A percentile compares a stretch with the other conserved stretches of the same genome.
phyloP scores from a whole-genome alignment of 2,888 invertebrate species.

The Tinea semifulvella region DNA sequence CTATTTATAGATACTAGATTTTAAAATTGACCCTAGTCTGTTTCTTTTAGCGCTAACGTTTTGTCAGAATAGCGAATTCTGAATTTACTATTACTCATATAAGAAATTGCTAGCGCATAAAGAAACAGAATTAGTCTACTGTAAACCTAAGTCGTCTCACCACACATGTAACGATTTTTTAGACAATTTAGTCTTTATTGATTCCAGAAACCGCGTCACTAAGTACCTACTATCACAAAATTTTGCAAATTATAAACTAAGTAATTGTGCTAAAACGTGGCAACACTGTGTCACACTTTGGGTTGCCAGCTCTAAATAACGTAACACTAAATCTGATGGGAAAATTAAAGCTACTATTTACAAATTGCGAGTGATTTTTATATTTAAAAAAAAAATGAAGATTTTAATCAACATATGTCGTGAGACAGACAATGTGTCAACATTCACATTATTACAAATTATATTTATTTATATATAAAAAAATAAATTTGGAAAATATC shows the following conservation, averaged over 20 bases:
- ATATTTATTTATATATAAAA: too few relatives aligned
- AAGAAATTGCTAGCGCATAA: too few relatives aligned
- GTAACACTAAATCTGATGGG: constrained; percentile 49
- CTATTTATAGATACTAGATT: too few relatives aligned
- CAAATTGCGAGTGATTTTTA: constrained; percentile 21
- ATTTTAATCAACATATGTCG: constrained; percentile 57
- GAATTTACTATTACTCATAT: too few relatives aligned
- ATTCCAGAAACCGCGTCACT: constrained; percentile 21
- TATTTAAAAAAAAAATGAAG: constrained; percentile 15
- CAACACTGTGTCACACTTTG: constrained; percentile 26
- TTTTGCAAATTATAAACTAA: constrained; percentile 45
- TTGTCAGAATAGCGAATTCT: too few relatives aligned
- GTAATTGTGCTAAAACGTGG: constrained; percentile 45
- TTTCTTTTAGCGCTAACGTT: too few relatives aligned
- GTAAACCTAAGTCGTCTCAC: constrained; percentile 62
- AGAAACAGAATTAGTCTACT: neutral
- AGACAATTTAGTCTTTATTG: constrained; percentile 22
- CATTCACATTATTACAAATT: constrained; percentile 18
- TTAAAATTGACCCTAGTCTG: too few relatives aligned
- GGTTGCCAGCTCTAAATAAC: constrained; percentile 32
- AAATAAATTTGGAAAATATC: too few relatives aligned
- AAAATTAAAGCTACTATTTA: constrained; percentile 46
- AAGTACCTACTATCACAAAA: constrained; percentile 64
- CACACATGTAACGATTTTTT: constrained; percentile 61
- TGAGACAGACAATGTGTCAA: constrained; percentile 43